Conservation (phyloP, 2,797 vertebrate species). For the Intellagama lesueurii region DNA sequence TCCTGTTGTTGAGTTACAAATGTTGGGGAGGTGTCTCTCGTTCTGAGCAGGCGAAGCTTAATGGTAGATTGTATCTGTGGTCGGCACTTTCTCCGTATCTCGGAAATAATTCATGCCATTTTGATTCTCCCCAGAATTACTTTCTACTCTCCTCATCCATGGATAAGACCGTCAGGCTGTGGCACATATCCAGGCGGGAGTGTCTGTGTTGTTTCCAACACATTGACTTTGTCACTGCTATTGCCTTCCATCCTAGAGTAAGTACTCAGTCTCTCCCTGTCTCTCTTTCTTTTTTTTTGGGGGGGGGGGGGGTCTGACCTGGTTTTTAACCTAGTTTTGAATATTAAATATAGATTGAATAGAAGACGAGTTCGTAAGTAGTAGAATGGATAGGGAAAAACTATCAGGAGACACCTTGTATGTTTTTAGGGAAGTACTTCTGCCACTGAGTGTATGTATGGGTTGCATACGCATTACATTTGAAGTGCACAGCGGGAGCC, state of each 20-base stretch:
- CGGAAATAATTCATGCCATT: conserved; percentile 38
- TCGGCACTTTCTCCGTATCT: conserved; percentile 30
- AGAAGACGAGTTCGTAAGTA: too few relatives aligned
- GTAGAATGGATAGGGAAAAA: background rate
- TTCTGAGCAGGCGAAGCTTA: background rate
- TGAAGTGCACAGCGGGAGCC: background rate
- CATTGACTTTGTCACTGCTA: conserved; percentile 98
- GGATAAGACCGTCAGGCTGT: conserved; percentile 97
- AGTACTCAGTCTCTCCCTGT: conserved; percentile 64
- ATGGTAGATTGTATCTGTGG: background rate
- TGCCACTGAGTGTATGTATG: background rate
- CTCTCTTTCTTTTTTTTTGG: background rate
- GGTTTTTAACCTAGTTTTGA: background rate
- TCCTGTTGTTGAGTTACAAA: background rate
- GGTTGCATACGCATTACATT: background rate
- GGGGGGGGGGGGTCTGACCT: conserved; percentile 2
- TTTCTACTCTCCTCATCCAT: conserved; percentile 99
- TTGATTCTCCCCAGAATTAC: conserved; percentile 87
- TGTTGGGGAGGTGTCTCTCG: background rate
- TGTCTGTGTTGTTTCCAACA: conserved; percentile 99
- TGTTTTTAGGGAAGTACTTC: background rate
- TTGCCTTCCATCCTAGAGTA: conserved; percentile 98
- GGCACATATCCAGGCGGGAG: conserved; percentile 99
- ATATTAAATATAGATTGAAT: background rate
- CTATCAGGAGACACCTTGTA: background rate